Evolutionary conservation across 37 sponge, comb jelly and placozoan species (phyloP).

Genomic region (Geodia barretti): DNA sequence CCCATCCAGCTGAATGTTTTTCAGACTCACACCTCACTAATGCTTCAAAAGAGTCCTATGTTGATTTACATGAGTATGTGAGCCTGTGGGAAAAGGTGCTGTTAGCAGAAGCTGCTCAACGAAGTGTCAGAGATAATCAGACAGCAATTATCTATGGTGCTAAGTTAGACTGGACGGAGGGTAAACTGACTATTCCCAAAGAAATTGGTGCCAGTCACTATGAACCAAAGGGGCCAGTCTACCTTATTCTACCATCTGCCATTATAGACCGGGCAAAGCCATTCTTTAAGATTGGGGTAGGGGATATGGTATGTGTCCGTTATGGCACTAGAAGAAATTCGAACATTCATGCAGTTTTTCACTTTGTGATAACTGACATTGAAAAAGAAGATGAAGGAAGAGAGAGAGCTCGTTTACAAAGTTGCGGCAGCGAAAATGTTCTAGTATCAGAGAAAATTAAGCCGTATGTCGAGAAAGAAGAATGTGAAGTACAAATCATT

Average conservation of each 20-base stretch:
- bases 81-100: constrained; percentile 49
- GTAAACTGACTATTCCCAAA: not conserved
- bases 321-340: constrained; percentile 4
- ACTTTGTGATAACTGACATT: constrained; percentile 30
- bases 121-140: constrained; percentile 23
- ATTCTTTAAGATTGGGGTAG: constrained; percentile 18
- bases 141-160: constrained; percentile 16
- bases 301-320: constrained; percentile 49
- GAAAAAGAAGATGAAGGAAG: not conserved
- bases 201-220: constrained; percentile 27
- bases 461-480: not conserved
- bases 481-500: constrained; percentile 33
- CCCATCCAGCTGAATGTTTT: constrained; percentile 45
- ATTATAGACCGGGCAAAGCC: no score
- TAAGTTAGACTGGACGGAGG: constrained; percentile 18
- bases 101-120: constrained; percentile 46
- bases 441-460: constrained; percentile 17
- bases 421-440: not conserved
- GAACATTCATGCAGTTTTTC: constrained; percentile 18
- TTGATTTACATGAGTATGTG: constrained; percentile 36
- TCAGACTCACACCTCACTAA: constrained; percentile 17
- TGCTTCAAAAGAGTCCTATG: constrained; percentile 32
- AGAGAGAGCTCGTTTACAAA: not conserved
- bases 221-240: not conserved
- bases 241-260: not conserved